These are phyloP conservation scores for Leuctra nigra DNA, from an alignment of 2,888 invertebrate species.

Conservation along the genomic window DNA sequence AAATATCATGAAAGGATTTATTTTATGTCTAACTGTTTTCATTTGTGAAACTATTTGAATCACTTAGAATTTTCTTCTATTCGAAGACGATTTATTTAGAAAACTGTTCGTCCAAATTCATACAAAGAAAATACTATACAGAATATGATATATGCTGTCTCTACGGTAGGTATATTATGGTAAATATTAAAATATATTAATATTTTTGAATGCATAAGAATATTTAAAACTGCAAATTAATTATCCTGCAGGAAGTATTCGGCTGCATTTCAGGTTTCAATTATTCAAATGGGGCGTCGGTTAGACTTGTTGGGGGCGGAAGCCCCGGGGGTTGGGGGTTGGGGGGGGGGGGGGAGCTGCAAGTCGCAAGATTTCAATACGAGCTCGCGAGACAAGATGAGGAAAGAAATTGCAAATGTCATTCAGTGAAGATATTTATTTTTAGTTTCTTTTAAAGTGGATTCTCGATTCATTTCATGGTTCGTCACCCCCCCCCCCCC, in stretches of 20 bases:
- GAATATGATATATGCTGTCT: too few species aligned
- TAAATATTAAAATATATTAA: too few species aligned
- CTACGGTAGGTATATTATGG: too few species aligned
- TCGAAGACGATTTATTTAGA: too few species aligned
- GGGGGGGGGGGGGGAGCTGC: not conserved
- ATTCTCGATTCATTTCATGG: conserved; percentile 27
- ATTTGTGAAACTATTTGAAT: too few species aligned
- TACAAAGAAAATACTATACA: too few species aligned
- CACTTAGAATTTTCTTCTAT: too few species aligned
- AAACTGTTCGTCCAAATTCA: too few species aligned
- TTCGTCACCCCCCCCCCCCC: conserved; percentile 26
- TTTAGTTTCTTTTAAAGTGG: conserved; percentile 20
- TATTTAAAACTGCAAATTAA: not conserved
- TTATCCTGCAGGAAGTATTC: not conserved
- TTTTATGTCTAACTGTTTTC: too few species aligned
- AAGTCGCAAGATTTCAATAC: not conserved
- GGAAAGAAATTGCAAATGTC: conserved; percentile 18
- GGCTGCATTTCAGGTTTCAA: not conserved
- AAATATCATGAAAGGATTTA: too few species aligned
- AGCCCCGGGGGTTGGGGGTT: not conserved
- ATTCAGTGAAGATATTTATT: conserved; percentile 23
- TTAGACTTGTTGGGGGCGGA: too few species aligned
- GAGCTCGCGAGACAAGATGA: not conserved
- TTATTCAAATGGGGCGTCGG: too few species aligned
- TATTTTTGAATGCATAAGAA: not conserved